Conservation (phyloP, 2,797 vertebrate genomes). For the Smutsia gigantea region DNA sequence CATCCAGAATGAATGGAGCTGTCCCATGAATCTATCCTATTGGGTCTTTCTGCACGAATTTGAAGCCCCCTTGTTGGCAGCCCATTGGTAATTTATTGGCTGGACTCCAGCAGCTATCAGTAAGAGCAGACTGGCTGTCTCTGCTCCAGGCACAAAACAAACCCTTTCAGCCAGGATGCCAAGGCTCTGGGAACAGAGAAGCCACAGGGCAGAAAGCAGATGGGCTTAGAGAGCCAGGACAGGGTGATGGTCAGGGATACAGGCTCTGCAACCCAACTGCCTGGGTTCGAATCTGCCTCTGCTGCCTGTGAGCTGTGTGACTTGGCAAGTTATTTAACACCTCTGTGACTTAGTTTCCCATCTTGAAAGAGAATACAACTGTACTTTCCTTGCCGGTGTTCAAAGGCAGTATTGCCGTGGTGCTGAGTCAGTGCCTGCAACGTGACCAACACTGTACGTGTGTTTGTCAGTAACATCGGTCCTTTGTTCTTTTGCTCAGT, state of each 20-base stretch:
- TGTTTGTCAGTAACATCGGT: background rate
- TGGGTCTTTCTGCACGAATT: background rate
- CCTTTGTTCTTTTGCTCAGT: background rate
- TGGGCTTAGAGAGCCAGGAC: background rate
- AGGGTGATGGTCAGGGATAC: background rate
- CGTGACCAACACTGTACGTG: accelerated
- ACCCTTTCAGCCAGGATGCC: background rate
- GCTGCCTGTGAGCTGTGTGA: background rate
- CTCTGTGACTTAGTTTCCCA: background rate
- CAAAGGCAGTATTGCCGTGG: background rate
- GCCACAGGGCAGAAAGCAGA: background rate
- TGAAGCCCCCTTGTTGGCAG: background rate
- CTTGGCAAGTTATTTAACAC: background rate
- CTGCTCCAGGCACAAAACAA: background rate
- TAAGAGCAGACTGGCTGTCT: background rate
- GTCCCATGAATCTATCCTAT: background rate
- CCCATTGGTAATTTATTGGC: background rate
- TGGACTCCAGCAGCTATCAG: background rate
- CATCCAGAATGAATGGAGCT: background rate
- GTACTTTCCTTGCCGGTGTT: background rate
- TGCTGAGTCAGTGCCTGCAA: background rate
- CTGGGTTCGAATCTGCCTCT: background rate
- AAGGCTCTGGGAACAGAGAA: background rate
- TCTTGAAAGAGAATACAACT: background rate
- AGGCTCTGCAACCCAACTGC: no score